phyloP scores from a whole-genome alignment of 2,888 invertebrate genomes.

The Megastigmus dorsalis region DNA sequence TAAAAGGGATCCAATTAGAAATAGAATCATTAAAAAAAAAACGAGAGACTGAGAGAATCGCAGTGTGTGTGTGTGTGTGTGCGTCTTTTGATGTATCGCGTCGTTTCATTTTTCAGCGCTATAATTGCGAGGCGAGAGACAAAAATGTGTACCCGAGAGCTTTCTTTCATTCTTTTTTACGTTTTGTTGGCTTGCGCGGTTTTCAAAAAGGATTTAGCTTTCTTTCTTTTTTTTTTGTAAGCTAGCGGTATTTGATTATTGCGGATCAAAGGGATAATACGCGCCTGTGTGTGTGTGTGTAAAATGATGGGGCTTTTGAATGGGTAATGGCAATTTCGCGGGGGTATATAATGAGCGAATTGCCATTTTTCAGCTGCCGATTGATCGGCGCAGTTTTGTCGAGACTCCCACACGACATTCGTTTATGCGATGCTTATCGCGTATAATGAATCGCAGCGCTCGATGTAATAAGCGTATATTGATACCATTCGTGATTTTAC shows the following conservation, averaged over 20 bases:
- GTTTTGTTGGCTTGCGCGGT: too few species aligned
- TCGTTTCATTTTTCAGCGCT: constrained; percentile 12
- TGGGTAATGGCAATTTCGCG: constrained; percentile 15
- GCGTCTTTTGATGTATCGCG: constrained; percentile 35
- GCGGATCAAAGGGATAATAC: background rate
- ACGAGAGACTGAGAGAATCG: background rate
- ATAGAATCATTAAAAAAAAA: constrained; percentile 42
- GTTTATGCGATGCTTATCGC: background rate
- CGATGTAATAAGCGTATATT: too few species aligned
- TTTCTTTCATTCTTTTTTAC: background rate
- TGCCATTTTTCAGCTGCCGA: constrained; percentile 23
- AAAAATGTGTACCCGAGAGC: background rate
- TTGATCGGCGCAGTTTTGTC: constrained; percentile 32
- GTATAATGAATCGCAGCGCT: constrained; percentile 31
- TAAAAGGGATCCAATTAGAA: constrained; percentile 39
- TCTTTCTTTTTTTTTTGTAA: background rate
- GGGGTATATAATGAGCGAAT: constrained; percentile 37
- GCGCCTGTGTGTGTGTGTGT: background rate
- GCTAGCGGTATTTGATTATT: background rate
- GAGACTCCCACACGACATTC: background rate
- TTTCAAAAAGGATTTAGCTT: background rate
- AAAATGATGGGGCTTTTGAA: constrained; percentile 2
- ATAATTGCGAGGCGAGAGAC: constrained; percentile 18
- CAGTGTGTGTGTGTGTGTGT: background rate
- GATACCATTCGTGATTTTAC: too few species aligned